A percentile compares a stretch with the other conserved stretches of the same genome.
Conservation (phyloP, 2,888 invertebrate genomes). For the Dasypolia templi region DNA sequence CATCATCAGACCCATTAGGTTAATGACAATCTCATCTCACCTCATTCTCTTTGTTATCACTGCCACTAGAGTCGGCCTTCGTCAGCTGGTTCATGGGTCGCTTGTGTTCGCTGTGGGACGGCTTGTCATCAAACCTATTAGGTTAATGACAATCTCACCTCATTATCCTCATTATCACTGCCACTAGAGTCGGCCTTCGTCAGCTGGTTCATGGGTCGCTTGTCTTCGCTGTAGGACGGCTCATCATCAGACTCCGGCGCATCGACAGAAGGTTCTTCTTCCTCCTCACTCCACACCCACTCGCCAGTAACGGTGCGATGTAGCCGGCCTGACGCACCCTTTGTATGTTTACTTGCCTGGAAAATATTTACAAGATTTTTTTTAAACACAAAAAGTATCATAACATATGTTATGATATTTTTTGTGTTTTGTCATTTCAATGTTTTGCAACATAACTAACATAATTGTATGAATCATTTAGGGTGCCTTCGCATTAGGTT, state of each 20-base stretch:
- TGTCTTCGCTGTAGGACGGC: constrained; percentile 76
- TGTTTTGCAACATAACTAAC: not conserved
- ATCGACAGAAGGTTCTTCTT: constrained; percentile 79
- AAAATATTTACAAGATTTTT: constrained; percentile 10
- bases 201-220: constrained; percentile 90
- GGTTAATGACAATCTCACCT: constrained; percentile 72
- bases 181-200: constrained; percentile 89
- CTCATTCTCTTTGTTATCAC: constrained; percentile 84
- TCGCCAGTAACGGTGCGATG: constrained; percentile 98
- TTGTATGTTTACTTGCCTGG: constrained; percentile 81
- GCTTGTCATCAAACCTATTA: constrained; percentile 67
- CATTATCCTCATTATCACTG: constrained; percentile 86
- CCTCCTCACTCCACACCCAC: constrained; percentile 99
- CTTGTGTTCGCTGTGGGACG: constrained; percentile 77
- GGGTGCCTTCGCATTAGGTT: not conserved
- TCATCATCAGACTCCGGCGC: constrained; percentile 72
- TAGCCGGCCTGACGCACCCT: constrained; percentile 93
- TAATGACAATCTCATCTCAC: constrained; percentile 64
- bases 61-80: constrained; percentile 89
- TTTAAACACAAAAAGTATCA: not conserved
- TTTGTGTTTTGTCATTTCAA: not conserved
- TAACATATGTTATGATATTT: not conserved
- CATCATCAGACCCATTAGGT: not conserved
- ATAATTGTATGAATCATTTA: not conserved
- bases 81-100: constrained; percentile 90